phyloP scores from a whole-genome alignment of 2,113 vertebrate genomes.

The Caranx ignobilis region DNA sequence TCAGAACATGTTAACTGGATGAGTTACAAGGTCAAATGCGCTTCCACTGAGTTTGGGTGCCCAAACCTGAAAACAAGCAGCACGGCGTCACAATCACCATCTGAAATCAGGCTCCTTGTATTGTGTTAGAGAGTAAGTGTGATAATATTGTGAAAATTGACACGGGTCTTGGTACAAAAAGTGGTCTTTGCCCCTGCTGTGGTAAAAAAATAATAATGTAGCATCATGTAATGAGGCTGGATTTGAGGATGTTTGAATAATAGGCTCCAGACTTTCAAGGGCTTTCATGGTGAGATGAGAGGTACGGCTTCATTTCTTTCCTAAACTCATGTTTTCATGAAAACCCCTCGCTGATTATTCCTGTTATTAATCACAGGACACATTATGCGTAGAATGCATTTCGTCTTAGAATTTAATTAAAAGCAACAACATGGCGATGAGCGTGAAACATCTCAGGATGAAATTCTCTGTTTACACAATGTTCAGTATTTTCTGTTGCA shows the following conservation, averaged over 20 bases:
- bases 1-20: too few species aligned
- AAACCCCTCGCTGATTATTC: slow-evolving; percentile 53
- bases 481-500: not conserved
- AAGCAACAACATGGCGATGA: slow-evolving; percentile 35
- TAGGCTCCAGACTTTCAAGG: not conserved
- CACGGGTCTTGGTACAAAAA: not conserved
- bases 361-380: slow-evolving; percentile 45
- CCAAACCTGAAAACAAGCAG: not conserved
- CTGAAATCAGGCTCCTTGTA: not conserved
- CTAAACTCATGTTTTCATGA: slow-evolving; percentile 11
- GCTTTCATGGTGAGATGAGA: not conserved
- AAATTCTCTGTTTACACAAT: not conserved
- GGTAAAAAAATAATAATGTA: not conserved
- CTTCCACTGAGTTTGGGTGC: too few species aligned
- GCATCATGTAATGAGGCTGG: not conserved
- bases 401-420: slow-evolving; percentile 48
- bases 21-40: too few species aligned
- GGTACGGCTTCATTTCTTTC: not conserved
- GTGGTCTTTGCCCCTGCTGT: not conserved
- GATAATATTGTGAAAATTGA: slow-evolving; percentile 3
- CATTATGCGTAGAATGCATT: slow-evolving; percentile 47
- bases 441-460: slow-evolving; percentile 7
- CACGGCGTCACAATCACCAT: not conserved
- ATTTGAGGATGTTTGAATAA: not conserved
- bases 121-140: not conserved